Conservation (phyloP, 2,888 invertebrate species). For the Gryllus longicercus region DNA sequence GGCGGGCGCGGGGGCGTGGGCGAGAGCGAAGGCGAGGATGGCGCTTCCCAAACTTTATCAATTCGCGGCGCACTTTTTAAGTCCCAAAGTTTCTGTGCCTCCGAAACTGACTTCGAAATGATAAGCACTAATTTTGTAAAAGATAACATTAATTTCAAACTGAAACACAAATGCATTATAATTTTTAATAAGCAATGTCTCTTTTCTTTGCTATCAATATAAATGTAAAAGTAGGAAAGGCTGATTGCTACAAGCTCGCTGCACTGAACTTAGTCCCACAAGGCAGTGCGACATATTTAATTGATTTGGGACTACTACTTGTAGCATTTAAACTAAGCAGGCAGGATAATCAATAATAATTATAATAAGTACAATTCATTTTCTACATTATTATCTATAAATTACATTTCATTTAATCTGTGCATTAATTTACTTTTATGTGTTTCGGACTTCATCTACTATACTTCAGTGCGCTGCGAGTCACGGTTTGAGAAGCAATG, state of each 20-base stretch:
- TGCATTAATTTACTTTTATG: background rate
- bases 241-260: background rate
- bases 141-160: background rate
- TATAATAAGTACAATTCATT: background rate
- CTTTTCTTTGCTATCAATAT: too few relatives aligned
- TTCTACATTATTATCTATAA: background rate
- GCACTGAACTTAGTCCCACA: background rate
- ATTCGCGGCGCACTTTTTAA: background rate
- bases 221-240: background rate
- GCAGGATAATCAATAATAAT: background rate
- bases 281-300: background rate
- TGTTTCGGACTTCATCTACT: background rate
- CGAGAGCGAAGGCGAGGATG: slow-evolving; percentile 3
- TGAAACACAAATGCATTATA: background rate
- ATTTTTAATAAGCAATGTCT: background rate
- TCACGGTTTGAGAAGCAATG: slow-evolving; percentile 1
- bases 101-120: background rate
- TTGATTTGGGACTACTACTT: background rate
- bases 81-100: background rate
- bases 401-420: background rate
- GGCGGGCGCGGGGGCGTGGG: background rate
- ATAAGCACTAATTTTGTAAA: background rate
- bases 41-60: background rate
- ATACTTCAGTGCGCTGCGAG: background rate
- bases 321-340: background rate